Evolutionary conservation across 2,888 invertebrate genomes (phyloP).

Genomic region (Marasmarcha lunaedactyla): DNA sequence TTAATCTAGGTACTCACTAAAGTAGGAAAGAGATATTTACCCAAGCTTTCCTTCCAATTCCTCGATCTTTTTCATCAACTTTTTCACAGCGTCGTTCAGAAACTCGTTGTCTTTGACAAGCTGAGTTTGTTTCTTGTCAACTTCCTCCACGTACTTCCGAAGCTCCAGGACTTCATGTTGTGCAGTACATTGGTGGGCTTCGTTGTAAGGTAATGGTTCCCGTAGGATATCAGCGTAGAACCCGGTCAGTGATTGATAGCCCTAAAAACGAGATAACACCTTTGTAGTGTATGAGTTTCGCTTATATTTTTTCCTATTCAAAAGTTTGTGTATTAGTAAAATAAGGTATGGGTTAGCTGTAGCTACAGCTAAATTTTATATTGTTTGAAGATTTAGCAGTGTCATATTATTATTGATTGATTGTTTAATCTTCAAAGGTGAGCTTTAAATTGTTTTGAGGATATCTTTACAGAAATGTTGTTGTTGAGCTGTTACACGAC

Average conservation of each 20-base stretch:
- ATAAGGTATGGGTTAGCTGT: too few relatives aligned
- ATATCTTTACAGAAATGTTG: too few relatives aligned
- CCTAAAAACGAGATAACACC: conserved; percentile 23
- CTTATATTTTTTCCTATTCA: too few relatives aligned
- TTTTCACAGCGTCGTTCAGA: conserved; percentile 37
- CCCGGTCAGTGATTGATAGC: conserved; percentile 49
- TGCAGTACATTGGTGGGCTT: conserved; percentile 14
- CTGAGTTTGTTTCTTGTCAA: conserved; percentile 33
- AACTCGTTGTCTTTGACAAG: conserved; percentile 37
- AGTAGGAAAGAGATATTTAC: too few relatives aligned
- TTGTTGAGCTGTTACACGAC: too few relatives aligned
- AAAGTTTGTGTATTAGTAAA: too few relatives aligned
- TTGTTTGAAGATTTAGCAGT: too few relatives aligned
- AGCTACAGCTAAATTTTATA: background rate
- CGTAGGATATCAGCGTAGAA: conserved; percentile 40
- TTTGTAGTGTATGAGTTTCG: too few relatives aligned
- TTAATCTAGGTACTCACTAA: too few relatives aligned
- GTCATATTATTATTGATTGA: too few relatives aligned
- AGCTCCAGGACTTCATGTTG: conserved; percentile 34
- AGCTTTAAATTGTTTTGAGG: too few relatives aligned
- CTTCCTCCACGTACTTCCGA: conserved; percentile 30
- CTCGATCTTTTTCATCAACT: conserved; percentile 39
- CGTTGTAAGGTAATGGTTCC: conserved; percentile 27
- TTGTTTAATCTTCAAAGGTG: too few relatives aligned
- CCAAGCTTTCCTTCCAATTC: conserved; percentile 48